phyloP scores from a whole-genome alignment of 92 coral and sea anemone species.

The Epizoanthus ramosus region DNA sequence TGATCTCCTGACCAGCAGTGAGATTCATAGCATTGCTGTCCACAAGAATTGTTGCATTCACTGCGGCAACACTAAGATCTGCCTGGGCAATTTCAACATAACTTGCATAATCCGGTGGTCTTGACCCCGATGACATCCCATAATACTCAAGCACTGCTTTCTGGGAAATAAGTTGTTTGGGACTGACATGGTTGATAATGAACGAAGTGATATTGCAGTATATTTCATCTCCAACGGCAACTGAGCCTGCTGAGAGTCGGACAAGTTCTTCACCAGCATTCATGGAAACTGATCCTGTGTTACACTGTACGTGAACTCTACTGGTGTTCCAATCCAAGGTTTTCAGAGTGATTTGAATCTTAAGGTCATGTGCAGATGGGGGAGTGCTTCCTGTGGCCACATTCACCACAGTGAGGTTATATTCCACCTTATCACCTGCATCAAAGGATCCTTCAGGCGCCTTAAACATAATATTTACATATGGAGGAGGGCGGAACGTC shows the following conservation, averaged over 20 bases:
- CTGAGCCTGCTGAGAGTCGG: constrained; percentile 19
- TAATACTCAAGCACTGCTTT: constrained; percentile 57
- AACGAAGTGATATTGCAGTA: constrained; percentile 61
- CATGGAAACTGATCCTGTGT: constrained; percentile 45
- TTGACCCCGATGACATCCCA: constrained; percentile 24
- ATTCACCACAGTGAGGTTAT: constrained; percentile 59
- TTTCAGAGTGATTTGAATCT: constrained; percentile 51
- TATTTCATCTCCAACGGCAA: constrained; percentile 38
- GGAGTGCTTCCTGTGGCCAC: constrained; percentile 47
- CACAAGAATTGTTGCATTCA: constrained; percentile 58
- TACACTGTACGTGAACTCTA: constrained; percentile 44
- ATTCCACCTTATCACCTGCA: constrained; percentile 82
- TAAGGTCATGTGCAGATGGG: constrained; percentile 66
- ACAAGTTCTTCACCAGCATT: constrained; percentile 31
- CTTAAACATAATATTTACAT: constrained; percentile 51
- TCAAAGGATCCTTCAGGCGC: constrained; percentile 66
- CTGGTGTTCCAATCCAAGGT: constrained; percentile 41
- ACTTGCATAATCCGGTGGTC: constrained; percentile 60
- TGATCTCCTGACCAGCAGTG: constrained; percentile 73
- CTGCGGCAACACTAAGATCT: constrained; percentile 45
- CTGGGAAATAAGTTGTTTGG: constrained; percentile 62
- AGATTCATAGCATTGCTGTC: constrained; percentile 59
- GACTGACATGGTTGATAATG: constrained; percentile 53
- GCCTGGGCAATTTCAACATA: constrained; percentile 50
- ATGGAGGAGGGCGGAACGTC: constrained; percentile 83